Evolutionary conservation across 2,797 vertebrate genomes (phyloP), one percentile per base, ranked within the genome.

Genomic region (Salarias fasciatus): DNA sequence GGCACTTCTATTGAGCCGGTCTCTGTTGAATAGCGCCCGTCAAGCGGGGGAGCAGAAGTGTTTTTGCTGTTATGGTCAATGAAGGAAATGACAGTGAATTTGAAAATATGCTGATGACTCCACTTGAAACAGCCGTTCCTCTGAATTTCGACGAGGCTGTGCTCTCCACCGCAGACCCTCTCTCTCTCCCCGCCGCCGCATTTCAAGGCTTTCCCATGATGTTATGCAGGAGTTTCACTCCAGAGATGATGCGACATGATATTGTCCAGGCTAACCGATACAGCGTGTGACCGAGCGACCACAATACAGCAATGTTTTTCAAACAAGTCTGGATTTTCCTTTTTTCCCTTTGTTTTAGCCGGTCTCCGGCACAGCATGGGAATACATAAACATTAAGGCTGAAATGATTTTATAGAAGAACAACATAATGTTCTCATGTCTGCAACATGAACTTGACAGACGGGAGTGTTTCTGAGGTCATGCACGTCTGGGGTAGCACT

Each of bases 61-160:
- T 86, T 89, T 90, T 81, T 80, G 76, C 79, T 71, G 83, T 87
- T 88, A 80, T 52, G 70, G 81, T 78, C 89, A 88, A 82, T 88
- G 85, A 89, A 86, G 72, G 70, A 87, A 85, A 86, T 83, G 83
- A 85, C 86, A 84, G 78, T 88, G 81, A 83, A 80, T 91, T 86
- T 79, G 68, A 86, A 89, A 91, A 92, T 87, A 84, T 90, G 86
- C 90, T 91, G 88, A 92, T 90, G 84, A 85, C 74, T 72, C 77
- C 72, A 59, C 81, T 84, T 80, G 49, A 85, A 85, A 88, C 47
- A 76, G 77, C 76, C 60, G 75, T 84, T 79, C 49, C 49, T 63
- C 71, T 68, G 86, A 84, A 81, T 89, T 63, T 78, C 69, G 59
- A 83, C 33, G 53, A 83, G 65, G 29, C 50, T 30, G 58, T 43